These are phyloP conservation scores for Pandemis corylana DNA, from an alignment of 2,888 invertebrate genomes.

Conservation along the genomic window DNA sequence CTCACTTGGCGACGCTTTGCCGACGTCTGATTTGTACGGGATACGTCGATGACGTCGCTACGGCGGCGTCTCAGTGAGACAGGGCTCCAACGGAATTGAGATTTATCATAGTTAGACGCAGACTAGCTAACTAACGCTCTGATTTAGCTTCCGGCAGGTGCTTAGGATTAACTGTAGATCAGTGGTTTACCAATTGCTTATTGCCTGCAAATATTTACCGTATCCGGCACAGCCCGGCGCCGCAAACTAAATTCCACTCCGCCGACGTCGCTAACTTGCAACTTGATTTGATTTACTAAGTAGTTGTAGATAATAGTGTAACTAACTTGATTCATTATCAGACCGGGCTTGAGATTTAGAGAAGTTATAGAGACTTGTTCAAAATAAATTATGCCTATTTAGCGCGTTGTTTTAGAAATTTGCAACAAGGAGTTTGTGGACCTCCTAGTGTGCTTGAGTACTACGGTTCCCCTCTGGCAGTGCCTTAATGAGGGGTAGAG, in stretches of 20 bases:
- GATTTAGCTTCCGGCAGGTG: slow-evolving; percentile 18
- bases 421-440: no score
- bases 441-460: no score
- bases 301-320: background rate
- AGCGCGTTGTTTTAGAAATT: background rate
- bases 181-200: slow-evolving; percentile 35
- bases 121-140: background rate
- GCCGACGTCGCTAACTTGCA: slow-evolving; percentile 17
- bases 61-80: no score
- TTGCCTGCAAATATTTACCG: slow-evolving; percentile 35
- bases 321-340: background rate
- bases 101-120: background rate
- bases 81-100: no score
- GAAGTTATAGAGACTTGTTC: background rate
- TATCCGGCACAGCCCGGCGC: background rate
- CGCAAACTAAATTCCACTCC: slow-evolving; percentile 19
- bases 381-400: background rate
- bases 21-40: no score
- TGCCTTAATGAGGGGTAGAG: no score
- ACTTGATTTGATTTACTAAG: slow-evolving; percentile 18
- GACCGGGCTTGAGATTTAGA: background rate
- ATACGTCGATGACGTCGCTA: no score
- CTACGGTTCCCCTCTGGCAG: no score
- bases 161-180: slow-evolving; percentile 16
- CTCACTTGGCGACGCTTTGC: no score